Base-by-base conservation (phyloP, 1,140 invertebrate genomes). In the Hyposmocoma kahamanoa region DNA sequence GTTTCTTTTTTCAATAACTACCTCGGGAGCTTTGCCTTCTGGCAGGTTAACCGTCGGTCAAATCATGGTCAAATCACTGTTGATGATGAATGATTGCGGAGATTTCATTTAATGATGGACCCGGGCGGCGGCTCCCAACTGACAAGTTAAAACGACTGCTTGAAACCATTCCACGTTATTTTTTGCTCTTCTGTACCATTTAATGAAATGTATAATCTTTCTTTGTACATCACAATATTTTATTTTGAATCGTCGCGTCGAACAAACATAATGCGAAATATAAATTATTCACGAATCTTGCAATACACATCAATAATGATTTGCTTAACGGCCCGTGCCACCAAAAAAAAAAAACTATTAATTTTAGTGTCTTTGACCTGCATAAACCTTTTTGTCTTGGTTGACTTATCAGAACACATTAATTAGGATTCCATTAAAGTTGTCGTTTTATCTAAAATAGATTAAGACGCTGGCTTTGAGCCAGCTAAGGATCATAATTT, bases 41-140 rank as follows among this genome's bases (percentile, higher is more conserved):
- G 64, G 67, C 66, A 60, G 59, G 66, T 59, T 77, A 79, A 72
- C 71, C 58, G 59, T 56, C 62, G 56, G 66, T 73, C 69, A 79
- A 76, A 81, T 78, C 59, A 72, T 64, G 56, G 66, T 73, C 69
- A 79, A 76, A 81, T 78, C 59, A 72, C 62, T 53, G 58, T 64
- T 84, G 77, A 84, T 84, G 77, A 79, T 82, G 70, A 82, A 78
- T 83, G 75, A 84, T 84, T 84, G 72, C 76, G 56, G 64, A 69
- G 67, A 76, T 79, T 84, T 74, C 59, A 54, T 72, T 66, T 84
- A 82, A 83, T 84, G 73, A 79, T 56, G 63, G 67, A 39, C 54
- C 9, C 47, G 17, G 47, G 48, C 50, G 26, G 47, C 58, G 50
- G 63, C 74, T 70, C 43, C 72, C 65, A 72, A 73, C 66, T 59